Evolutionary conservation across 2,888 invertebrate genomes (phyloP), one percentile per base, ranked within the genome.

Genomic region (Charanyca ferruginea): DNA sequence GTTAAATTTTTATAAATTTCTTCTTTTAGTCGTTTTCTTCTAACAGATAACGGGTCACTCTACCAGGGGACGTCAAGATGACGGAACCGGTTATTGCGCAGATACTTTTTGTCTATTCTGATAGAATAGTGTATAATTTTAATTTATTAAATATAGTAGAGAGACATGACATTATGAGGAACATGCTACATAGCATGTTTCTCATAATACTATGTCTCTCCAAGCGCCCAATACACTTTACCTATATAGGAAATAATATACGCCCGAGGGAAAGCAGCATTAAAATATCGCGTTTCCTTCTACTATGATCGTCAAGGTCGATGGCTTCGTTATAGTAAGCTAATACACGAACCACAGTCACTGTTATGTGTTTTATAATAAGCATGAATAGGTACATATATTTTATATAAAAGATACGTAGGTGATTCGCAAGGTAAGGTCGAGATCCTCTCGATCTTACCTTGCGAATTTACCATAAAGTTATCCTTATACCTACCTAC

Each of bases 231-330:
- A 54, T 49, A 28, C 11, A 32, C 16, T 45, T 25, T 35, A 52
- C 18, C 58, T 59, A 25, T 13, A 58, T 63, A 32, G 47, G 77
- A 58, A 72, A 77, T 59, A 51, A 64, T 59, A 73, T 49, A 32
- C 49, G 23, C 41, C 35, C 16, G 35, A 63, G 42, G 38, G 65
- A 72, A 41, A 45, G 13, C 38, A 51, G 38, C 54, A 55, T 71
- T 72, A 55, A 63, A 72, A 59, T 64, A 47, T 77, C 54, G 28
- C 16, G 11, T 64, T 77, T 62, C 57, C 38, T 49, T 45, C 22
- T 63, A 41, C 25, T 58, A 64, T 42, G 49, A 45, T 38, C 51
- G 38, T 68, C 77, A 78, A 68, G 66, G 64, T 70, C 51, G 20
- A 65, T 63, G 59, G 67, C 62, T 65, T 67, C 59, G 58, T 44